Evolutionary conservation across 2,797 vertebrate species (phyloP).

Genomic region (Calcarius lapponicus): DNA sequence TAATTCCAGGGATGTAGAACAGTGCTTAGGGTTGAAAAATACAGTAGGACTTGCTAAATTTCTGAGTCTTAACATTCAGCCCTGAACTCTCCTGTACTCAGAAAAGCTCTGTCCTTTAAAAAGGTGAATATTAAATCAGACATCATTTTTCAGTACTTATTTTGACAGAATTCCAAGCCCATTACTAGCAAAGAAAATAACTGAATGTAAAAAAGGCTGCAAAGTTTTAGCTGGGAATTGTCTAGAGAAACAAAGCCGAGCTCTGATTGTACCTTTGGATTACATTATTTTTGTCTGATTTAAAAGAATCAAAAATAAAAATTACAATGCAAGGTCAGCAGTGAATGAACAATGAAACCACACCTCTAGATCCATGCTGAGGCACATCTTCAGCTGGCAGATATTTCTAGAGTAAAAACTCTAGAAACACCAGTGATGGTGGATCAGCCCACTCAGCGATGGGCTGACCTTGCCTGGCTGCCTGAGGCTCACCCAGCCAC

Average conservation of each 20-base stretch:
- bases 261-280: background rate
- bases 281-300: background rate
- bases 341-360: background rate
- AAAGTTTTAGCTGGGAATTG: background rate
- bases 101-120: slow-evolving; percentile 10
- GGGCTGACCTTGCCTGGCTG: background rate
- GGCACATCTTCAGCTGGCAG: background rate
- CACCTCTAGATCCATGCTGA: background rate
- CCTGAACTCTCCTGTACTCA: background rate
- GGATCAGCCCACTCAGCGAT: background rate
- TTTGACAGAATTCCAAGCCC: slow-evolving; percentile 44
- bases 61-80: background rate
- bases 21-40: background rate
- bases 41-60: background rate
- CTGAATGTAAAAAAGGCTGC: background rate
- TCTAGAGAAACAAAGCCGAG: background rate
- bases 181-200: slow-evolving; percentile 32
- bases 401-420: too few relatives aligned
- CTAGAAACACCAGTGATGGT: too few relatives aligned
- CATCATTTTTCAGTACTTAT: slow-evolving; percentile 12
- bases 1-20: background rate
- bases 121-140: slow-evolving; percentile 39
- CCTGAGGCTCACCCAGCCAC: background rate
- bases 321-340: background rate
- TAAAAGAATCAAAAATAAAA: background rate